Percentiles rank a stretch among this genome's conserved stretches.
phyloP scores from a whole-genome alignment of 2,888 invertebrate species.

The Volucella inanis region DNA sequence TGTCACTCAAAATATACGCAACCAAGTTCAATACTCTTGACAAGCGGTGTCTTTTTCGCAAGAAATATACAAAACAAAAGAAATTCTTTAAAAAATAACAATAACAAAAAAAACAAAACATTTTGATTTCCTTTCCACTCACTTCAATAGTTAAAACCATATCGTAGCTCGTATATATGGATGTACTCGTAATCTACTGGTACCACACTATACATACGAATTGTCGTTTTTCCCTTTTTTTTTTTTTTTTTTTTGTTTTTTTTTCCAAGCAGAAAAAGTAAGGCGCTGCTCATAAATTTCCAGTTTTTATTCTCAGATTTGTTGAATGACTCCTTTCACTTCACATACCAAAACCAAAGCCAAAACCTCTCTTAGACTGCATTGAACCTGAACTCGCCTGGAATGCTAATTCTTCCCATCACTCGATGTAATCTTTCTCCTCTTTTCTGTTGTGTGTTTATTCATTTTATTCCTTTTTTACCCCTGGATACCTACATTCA shows the following conservation, averaged over 20 bases:
- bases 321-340: conserved; percentile 79
- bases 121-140: conserved; percentile 45
- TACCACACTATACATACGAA: neutral
- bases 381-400: conserved; percentile 76
- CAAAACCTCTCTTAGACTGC: conserved; percentile 67
- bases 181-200: conserved; percentile 24
- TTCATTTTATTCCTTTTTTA: conserved; percentile 33
- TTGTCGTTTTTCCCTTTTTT: conserved; percentile 14
- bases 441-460: conserved; percentile 43
- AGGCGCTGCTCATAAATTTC: conserved; percentile 73
- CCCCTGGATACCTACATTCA: conserved; percentile 58
- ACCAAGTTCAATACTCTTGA: conserved; percentile 66
- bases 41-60: conserved; percentile 51
- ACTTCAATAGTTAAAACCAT: conserved; percentile 50
- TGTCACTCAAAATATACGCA: conserved; percentile 13
- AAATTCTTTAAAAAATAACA: neutral
- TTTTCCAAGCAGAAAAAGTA: conserved; percentile 63
- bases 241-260: conserved; percentile 18
- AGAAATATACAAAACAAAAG: conserved; percentile 39
- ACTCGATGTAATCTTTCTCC: conserved; percentile 75
- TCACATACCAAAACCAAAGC: conserved; percentile 76
- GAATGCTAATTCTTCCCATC: conserved; percentile 76
- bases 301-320: conserved; percentile 74
- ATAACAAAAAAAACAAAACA: neutral
- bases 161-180: conserved; percentile 32